Evolutionary conservation across 2,888 invertebrate species (phyloP).

Genomic region (Oligia latruncula): DNA sequence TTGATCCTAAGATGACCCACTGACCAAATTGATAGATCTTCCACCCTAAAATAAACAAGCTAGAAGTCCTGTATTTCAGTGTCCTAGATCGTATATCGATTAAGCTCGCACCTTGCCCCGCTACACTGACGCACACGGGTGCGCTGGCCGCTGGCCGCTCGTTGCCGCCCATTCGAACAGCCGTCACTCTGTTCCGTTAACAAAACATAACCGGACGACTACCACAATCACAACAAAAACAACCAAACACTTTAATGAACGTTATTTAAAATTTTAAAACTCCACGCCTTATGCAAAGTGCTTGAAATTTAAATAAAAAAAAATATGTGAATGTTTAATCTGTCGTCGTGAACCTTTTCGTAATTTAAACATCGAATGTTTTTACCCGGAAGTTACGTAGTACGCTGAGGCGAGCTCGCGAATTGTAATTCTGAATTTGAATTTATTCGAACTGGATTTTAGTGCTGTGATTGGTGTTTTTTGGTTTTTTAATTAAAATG

Average conservation of each 20-base stretch:
- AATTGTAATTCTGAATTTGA: conserved; percentile 45
- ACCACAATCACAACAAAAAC: conserved; percentile 73
- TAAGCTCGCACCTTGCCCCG: conserved; percentile 55
- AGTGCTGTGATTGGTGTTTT: conserved; percentile 65
- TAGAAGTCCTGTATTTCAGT: conserved; percentile 3
- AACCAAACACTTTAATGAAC: conserved; percentile 51
- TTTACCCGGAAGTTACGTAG: conserved; percentile 58
- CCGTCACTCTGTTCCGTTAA: conserved; percentile 87
- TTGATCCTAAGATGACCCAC: background rate
- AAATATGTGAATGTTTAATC: conserved; percentile 36
- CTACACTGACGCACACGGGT: conserved; percentile 75
- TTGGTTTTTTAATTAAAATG: conserved; percentile 69
- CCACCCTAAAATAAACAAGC: background rate
- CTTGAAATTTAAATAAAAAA: conserved; percentile 19
- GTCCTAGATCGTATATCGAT: conserved; percentile 63
- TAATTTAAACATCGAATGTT: conserved; percentile 57
- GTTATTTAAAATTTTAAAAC: conserved; percentile 41
- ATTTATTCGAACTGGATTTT: conserved; percentile 48
- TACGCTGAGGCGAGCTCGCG: conserved; percentile 37
- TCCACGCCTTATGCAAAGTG: conserved; percentile 36
- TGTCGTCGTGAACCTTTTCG: conserved; percentile 34
- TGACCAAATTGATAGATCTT: background rate
- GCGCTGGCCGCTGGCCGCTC: conserved; percentile 82
- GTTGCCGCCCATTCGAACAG: conserved; percentile 78
- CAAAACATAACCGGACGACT: conserved; percentile 90